Base-by-base conservation (phyloP, 2,113 vertebrate species). In the Silurus glanis region DNA sequence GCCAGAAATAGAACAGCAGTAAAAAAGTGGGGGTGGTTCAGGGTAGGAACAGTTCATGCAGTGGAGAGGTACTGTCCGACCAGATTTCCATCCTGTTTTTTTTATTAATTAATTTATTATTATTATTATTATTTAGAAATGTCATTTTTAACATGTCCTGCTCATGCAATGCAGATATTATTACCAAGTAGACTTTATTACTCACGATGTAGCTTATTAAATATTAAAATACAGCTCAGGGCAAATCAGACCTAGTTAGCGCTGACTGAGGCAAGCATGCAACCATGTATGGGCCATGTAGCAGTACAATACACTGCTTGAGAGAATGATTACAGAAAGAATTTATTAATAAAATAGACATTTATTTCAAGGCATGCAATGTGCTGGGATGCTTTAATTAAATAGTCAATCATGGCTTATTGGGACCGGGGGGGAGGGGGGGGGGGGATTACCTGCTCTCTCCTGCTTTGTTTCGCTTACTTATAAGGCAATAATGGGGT, bases 121-220 rank as follows among this genome's bases (percentile, higher is more conserved):
- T 37, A 37, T 37, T 37, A 37, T 37, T 37, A 2, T 37, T 37
- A 2, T 37, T 37, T 2, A 37, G 2, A 37, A 37, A 37, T 37
- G 37, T 37, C 37, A 37, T 83, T 84, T 80, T 88, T 91, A 85
- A 76, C 90, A 85, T 91, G 78, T 69, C 82, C 85, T 69, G 82
- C 55, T 89, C 79, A 85, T 88, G 71, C 80, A 80, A 82, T 83
- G 85, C 82, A 91, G 90, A 85, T 88, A 82, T 84, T 86, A 91
- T 92, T 88, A 89, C 79, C 85, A 89, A 51, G 56, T 67, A 87
- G 85, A 86, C 67, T 72, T 78, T 80, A 85, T 85, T 87, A 88
- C 58, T 69, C 37, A 81, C 49, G 74, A 76, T 21, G 64, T 8
- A 66, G 71, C 23, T 89, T 89, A 88, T 91, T 90, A 89, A 89